Percentiles rank a stretch among this genome's conserved stretches.
Evolutionary conservation across 2,888 invertebrate species (phyloP).

Genomic region (Diarsia mendica): DNA sequence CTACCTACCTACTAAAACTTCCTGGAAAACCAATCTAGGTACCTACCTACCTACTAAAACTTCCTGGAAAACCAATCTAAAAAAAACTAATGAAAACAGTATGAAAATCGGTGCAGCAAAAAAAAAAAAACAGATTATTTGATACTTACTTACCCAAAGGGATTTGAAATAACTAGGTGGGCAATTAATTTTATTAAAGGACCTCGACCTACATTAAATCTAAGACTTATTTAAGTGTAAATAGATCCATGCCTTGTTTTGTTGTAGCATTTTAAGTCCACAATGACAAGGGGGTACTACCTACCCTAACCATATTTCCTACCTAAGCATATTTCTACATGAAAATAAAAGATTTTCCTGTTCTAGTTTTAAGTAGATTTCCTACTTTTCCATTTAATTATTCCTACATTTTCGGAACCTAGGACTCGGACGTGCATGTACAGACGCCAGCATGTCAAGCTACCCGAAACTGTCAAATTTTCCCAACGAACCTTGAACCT

Average conservation of each 20-base stretch:
- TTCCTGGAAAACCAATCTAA: too few relatives aligned
- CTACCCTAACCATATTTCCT: too few relatives aligned
- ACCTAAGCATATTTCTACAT: neutral
- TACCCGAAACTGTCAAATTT: too few relatives aligned
- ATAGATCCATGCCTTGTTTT: neutral
- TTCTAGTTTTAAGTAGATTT: neutral
- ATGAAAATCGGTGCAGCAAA: too few relatives aligned
- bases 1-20: too few relatives aligned
- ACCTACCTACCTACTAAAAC: too few relatives aligned
- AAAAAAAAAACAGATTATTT: neutral
- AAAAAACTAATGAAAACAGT: too few relatives aligned
- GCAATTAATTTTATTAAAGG: neutral
- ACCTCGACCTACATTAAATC: neutral
- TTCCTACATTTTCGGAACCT: neutral
- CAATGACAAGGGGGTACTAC: too few relatives aligned
- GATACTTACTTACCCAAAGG: neutral
- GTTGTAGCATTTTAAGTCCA: neutral
- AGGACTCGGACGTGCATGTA: neutral
- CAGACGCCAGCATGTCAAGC: too few relatives aligned
- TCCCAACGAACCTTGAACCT: too few relatives aligned
- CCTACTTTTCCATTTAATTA: neutral
- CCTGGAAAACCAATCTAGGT: too few relatives aligned
- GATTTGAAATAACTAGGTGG: neutral
- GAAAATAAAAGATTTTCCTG: neutral
- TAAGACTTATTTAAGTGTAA: neutral